Conservation (phyloP, 2,888 invertebrate species). For the Augiades crinisus region DNA sequence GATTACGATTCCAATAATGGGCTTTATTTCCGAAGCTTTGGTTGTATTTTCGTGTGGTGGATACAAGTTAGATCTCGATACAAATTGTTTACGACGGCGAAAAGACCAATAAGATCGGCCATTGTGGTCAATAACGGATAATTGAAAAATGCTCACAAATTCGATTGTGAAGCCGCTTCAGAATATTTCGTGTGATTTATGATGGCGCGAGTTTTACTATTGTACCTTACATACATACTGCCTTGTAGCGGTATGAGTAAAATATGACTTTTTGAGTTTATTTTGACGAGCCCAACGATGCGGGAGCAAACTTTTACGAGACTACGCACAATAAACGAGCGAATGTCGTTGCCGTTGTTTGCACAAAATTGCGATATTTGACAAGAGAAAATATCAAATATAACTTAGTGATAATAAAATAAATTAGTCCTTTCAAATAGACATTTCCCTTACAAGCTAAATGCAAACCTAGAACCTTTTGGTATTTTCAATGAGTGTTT, state of each 20-base stretch:
- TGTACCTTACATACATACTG: slow-evolving; percentile 41
- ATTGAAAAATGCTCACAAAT: slow-evolving; percentile 78
- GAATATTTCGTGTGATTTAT: slow-evolving; percentile 68
- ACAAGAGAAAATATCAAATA: no score
- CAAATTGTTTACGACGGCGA: slow-evolving; percentile 67
- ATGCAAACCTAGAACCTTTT: no score
- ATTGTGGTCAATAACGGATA: slow-evolving; percentile 77
- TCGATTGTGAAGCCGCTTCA: slow-evolving; percentile 68
- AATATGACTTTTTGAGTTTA: slow-evolving; percentile 40
- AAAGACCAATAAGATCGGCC: slow-evolving; percentile 67
- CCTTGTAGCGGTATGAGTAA: slow-evolving; percentile 40
- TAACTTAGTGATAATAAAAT: no score
- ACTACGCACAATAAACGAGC: background rate
- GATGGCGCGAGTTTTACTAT: slow-evolving; percentile 54
- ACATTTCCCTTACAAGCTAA: no score
- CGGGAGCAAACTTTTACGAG: slow-evolving; percentile 34
- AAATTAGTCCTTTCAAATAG: no score
- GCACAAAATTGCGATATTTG: no score
- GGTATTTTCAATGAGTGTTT: no score
- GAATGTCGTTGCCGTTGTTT: background rate
- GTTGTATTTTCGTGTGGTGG: slow-evolving; percentile 38
- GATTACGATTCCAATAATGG: slow-evolving; percentile 31
- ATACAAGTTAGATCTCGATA: slow-evolving; percentile 40
- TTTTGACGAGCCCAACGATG: slow-evolving; percentile 33
- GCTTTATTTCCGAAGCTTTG: slow-evolving; percentile 27